Base-by-base conservation (phyloP, 64 coral and sea anemone genomes). In the Montipora cactus region DNA sequence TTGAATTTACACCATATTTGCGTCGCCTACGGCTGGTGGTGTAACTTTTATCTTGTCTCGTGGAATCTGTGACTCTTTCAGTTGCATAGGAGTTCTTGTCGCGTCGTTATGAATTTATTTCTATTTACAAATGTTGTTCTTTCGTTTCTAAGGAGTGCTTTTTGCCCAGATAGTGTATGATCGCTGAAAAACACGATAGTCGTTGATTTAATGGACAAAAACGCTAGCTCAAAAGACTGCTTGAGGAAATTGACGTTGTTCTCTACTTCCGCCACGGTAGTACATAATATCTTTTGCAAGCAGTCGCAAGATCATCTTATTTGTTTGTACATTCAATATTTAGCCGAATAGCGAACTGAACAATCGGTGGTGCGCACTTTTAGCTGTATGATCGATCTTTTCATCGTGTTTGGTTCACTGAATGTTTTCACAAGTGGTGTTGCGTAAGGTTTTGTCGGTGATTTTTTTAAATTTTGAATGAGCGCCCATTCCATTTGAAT, bases 111-210 rank as follows among this genome's bases (percentile, higher is more conserved):
- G 81, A 84, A 67, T 84, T 57, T 44, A 84, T 84, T 84, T 67
- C 44, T 84, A 68, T 84, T 67, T 84, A 84, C 81, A 69, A 55
- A 67, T 84, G 81, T 37, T 37, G 37, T 84, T 84, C 59, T 84
- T 84, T 47, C 59, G 81, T 84, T 69, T 69, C 81, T 23, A 84
- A 84, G 81, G 59, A 84, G 28, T 69, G 81, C 37, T 22, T 57
- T 68, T 20, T 69, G 44, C 12, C 15, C 15, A 67, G 16, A 48
- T 68, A 84, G 37, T 48, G 58, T 48, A 4, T 61, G 44, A 25
- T n/a, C 44, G 44, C 8, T 1, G 0, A 68, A 84, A 61, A 67
- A n/a, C 7, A 4, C 15, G 4, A 8, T 7, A 37, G 37, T 55
- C 79, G 28, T 1, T 1, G 13, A 46, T 16, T 7, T 18, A 11